Base-by-base conservation (phyloP, 2,888 invertebrate species). In the Caenorhabditis macrosperma region DNA sequence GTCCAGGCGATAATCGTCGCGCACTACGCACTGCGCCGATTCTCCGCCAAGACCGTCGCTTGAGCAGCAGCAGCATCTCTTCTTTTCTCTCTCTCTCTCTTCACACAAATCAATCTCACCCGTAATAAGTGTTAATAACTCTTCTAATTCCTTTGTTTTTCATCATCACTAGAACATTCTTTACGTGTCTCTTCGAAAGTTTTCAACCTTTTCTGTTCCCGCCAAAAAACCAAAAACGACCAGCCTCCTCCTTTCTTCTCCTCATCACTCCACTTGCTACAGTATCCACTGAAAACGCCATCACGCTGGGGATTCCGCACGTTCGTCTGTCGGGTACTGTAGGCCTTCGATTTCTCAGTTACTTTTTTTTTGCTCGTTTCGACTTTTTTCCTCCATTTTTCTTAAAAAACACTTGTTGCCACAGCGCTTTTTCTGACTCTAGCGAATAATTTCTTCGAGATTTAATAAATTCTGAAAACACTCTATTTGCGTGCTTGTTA, bases 1-100 rank as follows among this genome's bases (percentile, higher is more conserved):
- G 76, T 88, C 28, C 90, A 90, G 66, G 82, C 85, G 7, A 64
- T 81, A 35, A 83, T 89, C 50, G 87, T 90, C 24, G 77, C 80
- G 46, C 78, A 83, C 68, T 88, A 87, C 83, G 83, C 87, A 28
- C 52, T 81, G 60, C 79, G 82, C n/a, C 76, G 81, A 24, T 68
- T 81, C 57, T 50, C 71, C 9, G 22, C 64, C n/a, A 59, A 64
- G 41, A 66, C 52, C 24, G 55, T 57, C 33, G 69, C 64, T 17
- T 77, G 64, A 69, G n/a, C n/a, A n/a, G n/a, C n/a, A n/a, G n/a
- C 48, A 59, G 12, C 30, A 3, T 48, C 28, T 12, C 20, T 15
- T 15, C 38, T 38, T 41, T 41, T 20, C 12, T 61, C 52, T 54
- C 50, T 67, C 59, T 55, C 68, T 46, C 24, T 54, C 44, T 60